Evolutionary conservation across 2,113 vertebrate species (phyloP).

Genomic region (Plectropomus leopardus): DNA sequence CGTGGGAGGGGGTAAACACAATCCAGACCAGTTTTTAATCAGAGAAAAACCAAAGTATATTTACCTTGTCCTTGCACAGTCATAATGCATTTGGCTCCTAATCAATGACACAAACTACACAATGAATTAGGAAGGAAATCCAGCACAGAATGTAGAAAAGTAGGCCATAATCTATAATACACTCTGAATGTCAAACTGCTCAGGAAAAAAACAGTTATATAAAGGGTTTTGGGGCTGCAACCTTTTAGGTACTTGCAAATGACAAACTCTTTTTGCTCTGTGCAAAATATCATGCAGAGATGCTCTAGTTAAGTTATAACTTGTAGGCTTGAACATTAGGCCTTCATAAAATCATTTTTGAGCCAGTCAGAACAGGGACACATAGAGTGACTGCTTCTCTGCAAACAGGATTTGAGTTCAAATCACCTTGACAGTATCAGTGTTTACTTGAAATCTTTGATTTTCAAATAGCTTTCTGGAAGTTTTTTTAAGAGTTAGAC

Average conservation of each 20-base stretch:
- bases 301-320: background rate
- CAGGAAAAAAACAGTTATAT: background rate
- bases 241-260: conserved; percentile 4
- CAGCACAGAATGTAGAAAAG: conserved; percentile 29
- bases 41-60: conserved; percentile 47
- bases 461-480: background rate
- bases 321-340: background rate
- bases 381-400: background rate
- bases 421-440: background rate
- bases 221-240: background rate
- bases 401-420: background rate
- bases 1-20: conserved; percentile 22
- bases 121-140: conserved; percentile 45
- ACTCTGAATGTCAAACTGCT: conserved; percentile 5
- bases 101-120: conserved; percentile 63
- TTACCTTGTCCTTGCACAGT: conserved; percentile 44
- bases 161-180: background rate
- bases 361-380: background rate
- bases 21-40: conserved; percentile 55
- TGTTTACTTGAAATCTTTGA: background rate
- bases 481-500: background rate
- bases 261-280: background rate
- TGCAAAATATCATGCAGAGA: background rate
- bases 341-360: background rate
- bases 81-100: conserved; percentile 47